Base-by-base conservation (phyloP, 2,113 vertebrate genomes). In the Neopipo cinnamomea region DNA sequence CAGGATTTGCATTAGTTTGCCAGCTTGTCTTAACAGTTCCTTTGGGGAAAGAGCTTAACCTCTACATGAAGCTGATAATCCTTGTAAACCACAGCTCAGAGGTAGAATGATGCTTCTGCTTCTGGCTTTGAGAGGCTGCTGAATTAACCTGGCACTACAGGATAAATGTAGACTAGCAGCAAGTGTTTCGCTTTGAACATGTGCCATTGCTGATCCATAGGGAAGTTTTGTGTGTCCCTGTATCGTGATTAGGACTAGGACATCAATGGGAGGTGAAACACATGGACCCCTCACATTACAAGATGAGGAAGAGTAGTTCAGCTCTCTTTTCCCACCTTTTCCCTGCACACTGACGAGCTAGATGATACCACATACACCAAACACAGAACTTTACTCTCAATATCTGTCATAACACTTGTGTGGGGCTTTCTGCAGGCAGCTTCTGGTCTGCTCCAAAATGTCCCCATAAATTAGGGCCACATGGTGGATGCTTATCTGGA, bases 121-220 rank as follows among this genome's bases (percentile, higher is more conserved):
- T 55, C 41, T 79, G 67, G 37, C 52, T 66, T 66, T 59, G 74
- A 83, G 72, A 62, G 53, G 75, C 46, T 62, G 61, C 63, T 58
- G 49, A 76, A 37, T 61, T 85, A 76, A 56, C 8, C 31, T 28
- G 11, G 39, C 18, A 8, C 66, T 84, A 15, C 42, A 56, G 66
- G 70, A 61, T 85, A 59, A 44, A n/a, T 25, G 11, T 4, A 65
- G 55, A 14, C 24, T 27, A 16, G 37, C 33, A 85, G 24, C 31
- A 55, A 39, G 66, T 25, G n/a, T 46, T 56, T 68, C 0, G 0
- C 56, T 74, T 88, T 63, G 42, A 67, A 30, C 27, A 0, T 0
- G 0, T 41, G 5, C n/a, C 35, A 39, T 18, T 82, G 49, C 4
- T 81, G 55, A 58, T 46, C 41, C 11, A 1, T 4, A 6, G 61